Conservation (phyloP, 2,888 invertebrate genomes). For the Aphodius granarius region DNA sequence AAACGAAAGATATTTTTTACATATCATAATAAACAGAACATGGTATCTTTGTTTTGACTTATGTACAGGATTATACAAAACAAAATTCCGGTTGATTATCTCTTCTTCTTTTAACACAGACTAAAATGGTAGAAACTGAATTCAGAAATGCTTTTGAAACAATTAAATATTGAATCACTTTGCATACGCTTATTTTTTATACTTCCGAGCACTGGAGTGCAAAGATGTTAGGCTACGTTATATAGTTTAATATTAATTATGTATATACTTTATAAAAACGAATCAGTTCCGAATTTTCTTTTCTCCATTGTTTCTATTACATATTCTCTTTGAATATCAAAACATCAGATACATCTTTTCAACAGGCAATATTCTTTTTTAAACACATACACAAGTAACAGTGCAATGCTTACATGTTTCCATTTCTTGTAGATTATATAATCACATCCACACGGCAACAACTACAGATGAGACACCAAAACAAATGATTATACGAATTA, state of each 20-base stretch:
- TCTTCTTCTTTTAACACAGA: slow-evolving; percentile 27
- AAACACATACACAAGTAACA: slow-evolving; percentile 39
- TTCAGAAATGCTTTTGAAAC: slow-evolving; percentile 12
- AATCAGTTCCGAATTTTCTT: neutral
- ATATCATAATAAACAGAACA: slow-evolving; percentile 27
- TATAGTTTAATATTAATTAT: neutral
- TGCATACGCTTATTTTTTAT: neutral
- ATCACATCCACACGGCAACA: slow-evolving; percentile 25
- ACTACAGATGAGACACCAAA: slow-evolving; percentile 7
- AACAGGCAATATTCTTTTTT: slow-evolving; percentile 16
- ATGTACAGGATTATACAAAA: slow-evolving; percentile 29
- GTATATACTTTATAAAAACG: neutral
- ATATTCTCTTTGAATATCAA: neutral
- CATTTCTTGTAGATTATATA: slow-evolving; percentile 15
- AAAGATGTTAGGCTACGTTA: neutral
- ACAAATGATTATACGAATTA: neutral
- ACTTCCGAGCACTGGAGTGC: neutral
- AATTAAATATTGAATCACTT: slow-evolving; percentile 11
- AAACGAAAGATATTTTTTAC: slow-evolving; percentile 30
- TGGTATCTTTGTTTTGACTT: slow-evolving; percentile 28
- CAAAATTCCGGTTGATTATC: slow-evolving; percentile 8
- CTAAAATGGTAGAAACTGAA: slow-evolving; percentile 27
- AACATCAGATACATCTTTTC: neutral
- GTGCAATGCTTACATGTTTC: slow-evolving; percentile 26
- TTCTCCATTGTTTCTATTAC: neutral